Base-by-base conservation (phyloP, 2,113 vertebrate genomes). In the Rhabdornis inornatus region DNA sequence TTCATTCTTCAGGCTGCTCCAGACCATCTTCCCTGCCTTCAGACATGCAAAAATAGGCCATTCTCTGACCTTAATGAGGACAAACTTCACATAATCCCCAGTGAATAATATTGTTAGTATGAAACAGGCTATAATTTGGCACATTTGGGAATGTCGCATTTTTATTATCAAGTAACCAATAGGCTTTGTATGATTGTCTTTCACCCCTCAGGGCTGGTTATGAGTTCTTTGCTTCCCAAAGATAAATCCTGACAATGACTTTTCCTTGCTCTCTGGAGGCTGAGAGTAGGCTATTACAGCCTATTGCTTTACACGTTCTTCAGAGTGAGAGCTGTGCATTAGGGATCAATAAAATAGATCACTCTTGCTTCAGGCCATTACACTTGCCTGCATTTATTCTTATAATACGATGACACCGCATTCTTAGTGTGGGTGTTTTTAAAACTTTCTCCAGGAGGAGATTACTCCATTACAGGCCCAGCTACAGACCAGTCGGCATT, bases 191-290 rank as follows among this genome's bases (percentile, higher is more conserved):
- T 64, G 88, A 95, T 80, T 93, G 76, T 42, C 90, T 95, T 83
- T 90, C 27, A 40, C 70, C 75, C 57, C 82, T 82, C 55, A 55
- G 82, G 90, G 91, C 84, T 94, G 93, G 59, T 80, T 97, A 95
- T 93, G 88, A 91, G 82, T 59, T 90, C 87, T 94, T 91, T 83
- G 59, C 90, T 92, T 96, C 91, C 87, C 71, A 76, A 56, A 95
- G 92, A 97, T 97, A 97, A 97, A 97, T 96, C 93, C 94, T 92
- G 90, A 91, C 90, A 93, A 94, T 90, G 90, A 83, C 94, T 97
- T 86, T 80, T 70, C 64, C 77, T 44, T 83, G 83, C 64, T 96
- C 92, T 90, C 92, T 75, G 79, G 95, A 96, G 92, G 76, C 87
- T 81, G 87, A 86, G 56, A 93, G 68, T 64, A 95, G 82, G 87